A percentile compares a stretch with the other conserved stretches of the same genome.
Conservation (phyloP, 2,113 vertebrate species). For the Carlito syrichta region DNA sequence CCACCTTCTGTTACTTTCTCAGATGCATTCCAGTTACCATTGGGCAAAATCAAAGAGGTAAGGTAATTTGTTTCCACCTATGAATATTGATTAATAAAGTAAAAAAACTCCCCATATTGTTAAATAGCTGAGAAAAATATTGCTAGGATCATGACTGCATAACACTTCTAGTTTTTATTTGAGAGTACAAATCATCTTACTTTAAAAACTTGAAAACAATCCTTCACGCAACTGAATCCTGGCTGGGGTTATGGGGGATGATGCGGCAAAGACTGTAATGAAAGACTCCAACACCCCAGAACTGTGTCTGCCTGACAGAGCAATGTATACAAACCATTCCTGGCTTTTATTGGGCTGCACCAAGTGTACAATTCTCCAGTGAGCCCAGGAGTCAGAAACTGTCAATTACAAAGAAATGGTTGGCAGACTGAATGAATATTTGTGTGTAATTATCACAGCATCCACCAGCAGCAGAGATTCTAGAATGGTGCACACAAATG, state of each 20-base stretch:
- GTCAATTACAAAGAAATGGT: conserved; percentile 54
- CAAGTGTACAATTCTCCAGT: conserved; percentile 58
- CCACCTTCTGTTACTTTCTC: neutral
- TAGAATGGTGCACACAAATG: conserved; percentile 19
- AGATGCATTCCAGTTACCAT: neutral
- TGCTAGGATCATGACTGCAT: neutral
- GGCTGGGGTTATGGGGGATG: neutral
- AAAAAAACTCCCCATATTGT: neutral
- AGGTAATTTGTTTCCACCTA: conserved; percentile 1
- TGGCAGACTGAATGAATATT: conserved; percentile 66
- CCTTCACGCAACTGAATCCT: neutral
- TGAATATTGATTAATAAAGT: neutral
- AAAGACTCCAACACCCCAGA: neutral
- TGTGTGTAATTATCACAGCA: conserved; percentile 59
- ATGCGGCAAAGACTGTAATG: conserved; percentile 46
- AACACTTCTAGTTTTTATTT: neutral
- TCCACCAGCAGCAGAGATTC: neutral
- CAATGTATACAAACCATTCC: conserved; percentile 10
- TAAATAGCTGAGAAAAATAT: conserved; percentile 37
- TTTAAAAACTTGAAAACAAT: conserved; percentile 37
- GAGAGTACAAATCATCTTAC: neutral
- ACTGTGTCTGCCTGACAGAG: conserved; percentile 47
- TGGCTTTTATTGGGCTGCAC: conserved; percentile 21
- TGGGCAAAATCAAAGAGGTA: conserved; percentile 40
- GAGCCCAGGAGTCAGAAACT: conserved; percentile 44